Evolutionary conservation across 2,113 vertebrate species (phyloP).

Genomic region (Scortum barcoo): DNA sequence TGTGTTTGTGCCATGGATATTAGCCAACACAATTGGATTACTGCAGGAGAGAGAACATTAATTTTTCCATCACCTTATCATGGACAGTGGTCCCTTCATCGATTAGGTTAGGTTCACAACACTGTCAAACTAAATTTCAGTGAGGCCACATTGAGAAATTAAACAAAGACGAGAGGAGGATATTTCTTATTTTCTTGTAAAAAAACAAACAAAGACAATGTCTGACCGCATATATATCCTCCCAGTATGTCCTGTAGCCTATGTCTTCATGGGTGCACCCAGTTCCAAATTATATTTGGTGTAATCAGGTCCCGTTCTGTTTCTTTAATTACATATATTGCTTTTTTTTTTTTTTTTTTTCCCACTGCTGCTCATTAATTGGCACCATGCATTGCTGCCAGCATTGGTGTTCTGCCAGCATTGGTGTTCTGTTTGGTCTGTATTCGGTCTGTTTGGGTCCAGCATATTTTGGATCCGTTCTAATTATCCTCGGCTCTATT

Average conservation of each 20-base stretch:
- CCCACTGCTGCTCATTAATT: background rate
- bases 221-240: background rate
- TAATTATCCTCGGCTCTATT: slow-evolving; percentile 3
- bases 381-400: background rate
- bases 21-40: slow-evolving; percentile 71
- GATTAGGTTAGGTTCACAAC: slow-evolving; percentile 60
- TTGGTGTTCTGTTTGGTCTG: background rate
- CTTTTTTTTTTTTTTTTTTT: background rate
- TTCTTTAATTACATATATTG: background rate
- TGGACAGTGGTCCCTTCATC: slow-evolving; percentile 62
- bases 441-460: slow-evolving; percentile 1
- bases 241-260: background rate
- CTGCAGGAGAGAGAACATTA: slow-evolving; percentile 51
- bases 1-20: slow-evolving; percentile 66
- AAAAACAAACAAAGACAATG: slow-evolving; percentile 2
- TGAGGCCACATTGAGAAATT: slow-evolving; percentile 30
- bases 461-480: background rate
- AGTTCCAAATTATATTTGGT: background rate
- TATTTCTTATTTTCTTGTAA: slow-evolving; percentile 31
- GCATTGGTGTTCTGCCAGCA: background rate
- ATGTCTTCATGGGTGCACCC: slow-evolving; percentile 1
- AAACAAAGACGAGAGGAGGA: slow-evolving; percentile 29
- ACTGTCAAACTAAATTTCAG: slow-evolving; percentile 53
- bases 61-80: slow-evolving; percentile 65
- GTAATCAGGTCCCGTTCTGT: background rate